phyloP scores from a whole-genome alignment of 2,797 vertebrate genomes.

The Diplodus sargus region DNA sequence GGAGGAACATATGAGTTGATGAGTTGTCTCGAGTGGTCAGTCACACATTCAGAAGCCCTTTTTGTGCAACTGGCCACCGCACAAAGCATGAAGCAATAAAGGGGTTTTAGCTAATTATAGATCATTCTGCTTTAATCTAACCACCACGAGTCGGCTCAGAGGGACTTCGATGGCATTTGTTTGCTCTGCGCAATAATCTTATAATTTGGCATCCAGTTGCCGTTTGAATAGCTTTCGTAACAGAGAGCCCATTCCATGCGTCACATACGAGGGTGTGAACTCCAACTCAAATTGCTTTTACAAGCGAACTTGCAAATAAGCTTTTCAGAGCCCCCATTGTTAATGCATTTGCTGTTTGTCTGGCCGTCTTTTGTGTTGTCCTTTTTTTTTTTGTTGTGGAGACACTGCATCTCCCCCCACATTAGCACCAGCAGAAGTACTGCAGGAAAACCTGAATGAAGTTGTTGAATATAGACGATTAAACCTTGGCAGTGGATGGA shows the following conservation, averaged over 20 bases:
- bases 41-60: conserved; percentile 47
- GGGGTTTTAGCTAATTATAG: conserved; percentile 36
- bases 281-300: conserved; percentile 31
- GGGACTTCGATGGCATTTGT: conserved; percentile 42
- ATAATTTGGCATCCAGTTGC: conserved; percentile 48
- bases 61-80: conserved; percentile 46
- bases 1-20: conserved; percentile 43
- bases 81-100: conserved; percentile 39
- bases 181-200: conserved; percentile 45
- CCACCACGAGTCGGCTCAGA: conserved; percentile 13
- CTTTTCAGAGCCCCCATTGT: conserved; percentile 29
- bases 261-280: conserved; percentile 26
- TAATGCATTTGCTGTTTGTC: conserved; percentile 34
- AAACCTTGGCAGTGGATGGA: conserved; percentile 37
- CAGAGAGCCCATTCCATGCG: conserved; percentile 34
- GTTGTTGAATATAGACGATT: conserved; percentile 49
- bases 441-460: conserved; percentile 51
- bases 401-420: neutral
- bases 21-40: conserved; percentile 51
- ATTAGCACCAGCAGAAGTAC: conserved; percentile 23
- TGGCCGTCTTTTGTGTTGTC: conserved; percentile 18
- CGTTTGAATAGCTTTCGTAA: conserved; percentile 38
- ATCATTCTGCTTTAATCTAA: conserved; percentile 44
- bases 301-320: conserved; percentile 18
- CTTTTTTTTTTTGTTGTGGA: conserved; percentile 3